Conservation (phyloP, 2,797 vertebrate species). For the Aldrovandia affinis region DNA sequence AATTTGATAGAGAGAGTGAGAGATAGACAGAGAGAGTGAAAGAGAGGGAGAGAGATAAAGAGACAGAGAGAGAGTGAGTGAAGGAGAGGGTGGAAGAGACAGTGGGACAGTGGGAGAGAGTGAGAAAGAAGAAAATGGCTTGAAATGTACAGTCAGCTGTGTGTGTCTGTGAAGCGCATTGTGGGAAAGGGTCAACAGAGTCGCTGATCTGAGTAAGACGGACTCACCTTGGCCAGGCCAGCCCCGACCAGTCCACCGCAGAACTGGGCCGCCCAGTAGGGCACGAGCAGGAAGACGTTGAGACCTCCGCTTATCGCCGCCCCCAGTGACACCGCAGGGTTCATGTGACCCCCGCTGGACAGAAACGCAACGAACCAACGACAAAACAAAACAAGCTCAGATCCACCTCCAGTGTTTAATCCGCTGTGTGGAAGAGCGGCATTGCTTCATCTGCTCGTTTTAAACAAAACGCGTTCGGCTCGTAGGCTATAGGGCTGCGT, state of each 20-base stretch:
- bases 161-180: not conserved
- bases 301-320: slow-evolving; percentile 64
- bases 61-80: not conserved
- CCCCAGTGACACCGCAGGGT: slow-evolving; percentile 67
- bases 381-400: not conserved
- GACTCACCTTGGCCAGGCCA: slow-evolving; percentile 65
- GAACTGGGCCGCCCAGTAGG: slow-evolving; percentile 72
- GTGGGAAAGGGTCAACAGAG: not conserved
- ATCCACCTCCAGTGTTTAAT: not conserved
- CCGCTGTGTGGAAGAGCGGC: not conserved
- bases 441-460: not conserved
- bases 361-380: not conserved
- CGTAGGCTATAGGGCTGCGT: not conserved
- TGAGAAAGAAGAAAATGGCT: not conserved
- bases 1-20: no score
- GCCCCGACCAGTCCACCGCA: slow-evolving; percentile 68
- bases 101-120: no score
- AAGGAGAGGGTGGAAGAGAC: not conserved
- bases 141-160: not conserved
- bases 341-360: slow-evolving; percentile 63
- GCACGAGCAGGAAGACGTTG: slow-evolving; percentile 62
- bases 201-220: not conserved
- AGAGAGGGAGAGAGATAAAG: not conserved
- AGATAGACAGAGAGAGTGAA: no score
- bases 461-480: no score